Conservation (phyloP, 2,888 invertebrate genomes). For the Molanna angustata region DNA sequence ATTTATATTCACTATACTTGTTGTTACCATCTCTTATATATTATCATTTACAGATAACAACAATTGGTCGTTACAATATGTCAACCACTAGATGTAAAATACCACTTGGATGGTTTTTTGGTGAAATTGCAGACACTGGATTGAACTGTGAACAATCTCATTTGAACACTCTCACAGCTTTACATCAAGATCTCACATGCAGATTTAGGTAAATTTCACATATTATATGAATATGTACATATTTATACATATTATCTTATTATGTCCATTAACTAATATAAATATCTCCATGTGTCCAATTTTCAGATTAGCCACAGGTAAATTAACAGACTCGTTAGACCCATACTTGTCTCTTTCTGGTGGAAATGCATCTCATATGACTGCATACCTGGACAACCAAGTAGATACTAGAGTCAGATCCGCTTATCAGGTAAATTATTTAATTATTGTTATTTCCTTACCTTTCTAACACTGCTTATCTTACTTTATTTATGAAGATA, state of each 20-base stretch:
- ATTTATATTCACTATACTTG: too few species aligned
- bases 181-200: constrained; percentile 50
- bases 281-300: constrained; percentile 61
- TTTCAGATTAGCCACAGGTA: constrained; percentile 75
- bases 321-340: constrained; percentile 75
- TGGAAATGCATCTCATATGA: constrained; percentile 79
- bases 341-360: constrained; percentile 77
- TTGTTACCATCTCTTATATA: too few species aligned
- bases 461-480: not conserved
- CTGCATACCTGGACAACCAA: constrained; percentile 72
- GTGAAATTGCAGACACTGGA: constrained; percentile 77
- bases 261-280: too few species aligned
- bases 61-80: constrained; percentile 89
- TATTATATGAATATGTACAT: not conserved
- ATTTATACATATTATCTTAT: too few species aligned
- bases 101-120: constrained; percentile 91
- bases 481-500: not conserved
- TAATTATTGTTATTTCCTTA: not conserved
- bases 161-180: constrained; percentile 46
- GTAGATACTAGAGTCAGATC: constrained; percentile 57
- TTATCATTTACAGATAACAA: constrained; percentile 77
- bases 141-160: constrained; percentile 45
- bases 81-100: constrained; percentile 86
- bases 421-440: constrained; percentile 49
- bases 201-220: constrained; percentile 43